phyloP scores from a whole-genome alignment of 2,797 vertebrate genomes.

The Chloroceryle amazona region DNA sequence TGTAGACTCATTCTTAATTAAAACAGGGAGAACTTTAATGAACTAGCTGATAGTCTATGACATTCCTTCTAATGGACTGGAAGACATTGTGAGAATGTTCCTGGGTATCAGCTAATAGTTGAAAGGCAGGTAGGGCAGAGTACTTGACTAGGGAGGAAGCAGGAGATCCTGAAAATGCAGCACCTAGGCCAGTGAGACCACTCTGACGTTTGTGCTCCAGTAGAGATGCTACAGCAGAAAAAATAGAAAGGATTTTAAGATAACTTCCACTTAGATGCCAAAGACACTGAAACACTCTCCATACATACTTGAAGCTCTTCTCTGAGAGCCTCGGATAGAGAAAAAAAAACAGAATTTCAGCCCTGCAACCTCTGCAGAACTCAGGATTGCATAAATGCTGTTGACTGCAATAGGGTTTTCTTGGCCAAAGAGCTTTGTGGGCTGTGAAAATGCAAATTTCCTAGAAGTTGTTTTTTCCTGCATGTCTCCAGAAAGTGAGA shows the following conservation, averaged over 20 bases:
- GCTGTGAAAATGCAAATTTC: background rate
- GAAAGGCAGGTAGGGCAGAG: background rate
- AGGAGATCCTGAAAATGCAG: background rate
- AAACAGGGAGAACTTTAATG: background rate
- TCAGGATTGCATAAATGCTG: background rate
- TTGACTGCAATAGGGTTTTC: background rate
- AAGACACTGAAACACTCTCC: background rate
- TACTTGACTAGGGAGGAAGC: rapidly evolving
- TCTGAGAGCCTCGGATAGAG: background rate
- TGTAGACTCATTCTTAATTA: background rate
- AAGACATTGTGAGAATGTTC: background rate
- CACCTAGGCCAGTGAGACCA: rapidly evolving
- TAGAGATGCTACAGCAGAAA: background rate
- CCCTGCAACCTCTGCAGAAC: background rate
- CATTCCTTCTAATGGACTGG: background rate
- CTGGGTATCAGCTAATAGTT: background rate
- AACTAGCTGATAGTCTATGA: background rate
- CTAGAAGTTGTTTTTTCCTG: background rate
- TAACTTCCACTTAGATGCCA: background rate
- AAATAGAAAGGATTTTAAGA: background rate
- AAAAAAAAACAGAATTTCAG: background rate
- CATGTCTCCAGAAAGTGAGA: background rate
- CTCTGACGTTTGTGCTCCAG: background rate
- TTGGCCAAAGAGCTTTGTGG: background rate
- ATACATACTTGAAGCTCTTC: background rate